Base-by-base conservation (phyloP, 2,888 invertebrate species). In the Stenchaetothrips biformis region DNA sequence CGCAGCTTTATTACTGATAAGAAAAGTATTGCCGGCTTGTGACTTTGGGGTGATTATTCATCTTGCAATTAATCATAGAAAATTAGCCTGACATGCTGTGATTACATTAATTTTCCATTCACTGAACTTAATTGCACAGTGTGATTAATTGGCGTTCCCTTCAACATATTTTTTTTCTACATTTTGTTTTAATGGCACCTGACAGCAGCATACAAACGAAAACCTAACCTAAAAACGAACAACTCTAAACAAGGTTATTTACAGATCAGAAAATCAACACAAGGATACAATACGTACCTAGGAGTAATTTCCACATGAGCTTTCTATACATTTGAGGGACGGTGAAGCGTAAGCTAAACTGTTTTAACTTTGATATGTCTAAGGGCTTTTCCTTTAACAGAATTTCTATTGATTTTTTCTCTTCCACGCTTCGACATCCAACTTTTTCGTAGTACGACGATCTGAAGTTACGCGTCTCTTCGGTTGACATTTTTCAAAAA, bases 341-440 rank as follows among this genome's bases (percentile, higher is more conserved):
- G 0, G 94, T 92, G 85, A 95, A 96, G 82, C 95, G 89, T 80
- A 95, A 87, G 84, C 95, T 94, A 86, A 96, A 97, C 85, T 96
- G 95, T 84, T 92, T 92, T 48, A 97, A 86, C 86, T 95, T 95
- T 9, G 90, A 90, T 85, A 90, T 90, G 85, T 95, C 95, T 86
- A 93, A 89, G 18, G 92, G 93, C 84, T 93, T 94, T 83, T 97
- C 96, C 85, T 95, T 95, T 84, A 97, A 88, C 16, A 97, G 87
- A 84, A 95, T 95, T 88, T 97, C 95, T 77, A 97, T 87, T 0
- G 95, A 95, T 87, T 95, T 95, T 86, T 95, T 96, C 85, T 95
- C 95, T 87, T 96, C 96, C 0, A 96, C 95, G 83, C 94, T 94
- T 83, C 94, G 91, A 87, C 95, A 96, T 62, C 96, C 96, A 16